A percentile compares a stretch with the other conserved stretches of the same genome.
phyloP scores from a whole-genome alignment of 2,113 vertebrate species.

The Hypomesus transpacificus region DNA sequence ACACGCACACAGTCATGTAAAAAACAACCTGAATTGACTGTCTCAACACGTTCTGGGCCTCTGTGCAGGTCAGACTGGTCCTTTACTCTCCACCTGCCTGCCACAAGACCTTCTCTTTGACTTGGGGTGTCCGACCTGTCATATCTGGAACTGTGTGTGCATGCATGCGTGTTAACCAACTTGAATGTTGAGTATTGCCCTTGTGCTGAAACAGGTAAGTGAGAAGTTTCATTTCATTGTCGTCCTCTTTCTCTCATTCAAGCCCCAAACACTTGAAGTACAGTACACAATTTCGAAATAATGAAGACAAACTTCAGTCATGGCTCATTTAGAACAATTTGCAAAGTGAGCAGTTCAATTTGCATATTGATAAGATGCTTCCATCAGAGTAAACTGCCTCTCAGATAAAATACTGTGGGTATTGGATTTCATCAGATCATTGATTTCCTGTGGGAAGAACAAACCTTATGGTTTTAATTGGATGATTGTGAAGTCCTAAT shows the following conservation, averaged over 20 bases:
- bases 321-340: constrained; percentile 68
- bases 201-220: no score
- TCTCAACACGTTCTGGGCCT: background rate
- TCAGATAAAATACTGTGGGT: constrained; percentile 51
- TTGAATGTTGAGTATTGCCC: no score
- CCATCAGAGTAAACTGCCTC: constrained; percentile 44
- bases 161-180: background rate
- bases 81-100: no score
- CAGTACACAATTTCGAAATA: constrained; percentile 56
- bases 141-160: background rate
- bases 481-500: constrained; percentile 63
- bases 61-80: no score
- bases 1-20: background rate
- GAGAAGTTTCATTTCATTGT: no score
- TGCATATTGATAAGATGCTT: constrained; percentile 64
- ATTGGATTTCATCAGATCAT: constrained; percentile 68
- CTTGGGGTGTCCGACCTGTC: no score
- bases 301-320: constrained; percentile 69
- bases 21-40: background rate
- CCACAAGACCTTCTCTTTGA: background rate
- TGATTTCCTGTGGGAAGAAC: constrained; percentile 65
- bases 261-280: background rate
- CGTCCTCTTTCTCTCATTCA: no score
- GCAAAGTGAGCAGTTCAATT: constrained; percentile 65
- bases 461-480: constrained; percentile 69